These are phyloP conservation scores for Struthio camelus DNA, from an alignment of 2,113 vertebrate species.

Conservation along the genomic window DNA sequence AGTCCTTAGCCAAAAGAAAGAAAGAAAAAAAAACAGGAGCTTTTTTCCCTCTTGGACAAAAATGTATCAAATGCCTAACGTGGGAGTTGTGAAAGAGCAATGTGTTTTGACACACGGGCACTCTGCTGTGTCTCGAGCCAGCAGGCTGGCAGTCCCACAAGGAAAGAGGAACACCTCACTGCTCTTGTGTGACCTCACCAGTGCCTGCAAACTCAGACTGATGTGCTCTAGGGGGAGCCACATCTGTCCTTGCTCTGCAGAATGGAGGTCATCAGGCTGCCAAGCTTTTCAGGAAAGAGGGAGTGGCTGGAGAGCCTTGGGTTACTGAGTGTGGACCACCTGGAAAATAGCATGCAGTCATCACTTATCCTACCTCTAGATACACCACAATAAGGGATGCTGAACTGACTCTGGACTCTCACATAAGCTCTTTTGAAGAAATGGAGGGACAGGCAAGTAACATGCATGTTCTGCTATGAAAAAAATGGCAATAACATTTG, in stretches of 20 bases:
- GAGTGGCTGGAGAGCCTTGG: conserved; percentile 16
- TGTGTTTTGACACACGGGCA: not conserved
- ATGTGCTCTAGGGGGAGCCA: conserved; percentile 23
- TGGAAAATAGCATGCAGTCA: not conserved
- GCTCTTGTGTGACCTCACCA: not conserved
- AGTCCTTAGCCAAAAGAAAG: not conserved
- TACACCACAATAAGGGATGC: not conserved
- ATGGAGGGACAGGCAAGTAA: conserved; percentile 66
- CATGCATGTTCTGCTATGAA: not conserved
- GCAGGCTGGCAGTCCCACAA: accelerated
- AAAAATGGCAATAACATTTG: not conserved
- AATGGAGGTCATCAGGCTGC: conserved; percentile 19
- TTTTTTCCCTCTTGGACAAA: not conserved
- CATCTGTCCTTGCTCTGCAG: conserved; percentile 22
- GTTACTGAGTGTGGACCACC: conserved; percentile 3
- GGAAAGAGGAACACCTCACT: not conserved
- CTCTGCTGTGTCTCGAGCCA: not conserved
- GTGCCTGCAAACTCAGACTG: not conserved
- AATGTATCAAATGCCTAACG: accelerated
- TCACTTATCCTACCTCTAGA: conserved; percentile 13
- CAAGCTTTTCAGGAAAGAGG: conserved; percentile 67
- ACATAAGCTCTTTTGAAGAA: not conserved
- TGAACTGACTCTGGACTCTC: not conserved
- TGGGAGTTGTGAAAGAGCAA: too few relatives aligned
- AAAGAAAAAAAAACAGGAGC: not conserved